phyloP scores from a whole-genome alignment of 2,113 vertebrate species.

The Lepidothrix coronata region DNA sequence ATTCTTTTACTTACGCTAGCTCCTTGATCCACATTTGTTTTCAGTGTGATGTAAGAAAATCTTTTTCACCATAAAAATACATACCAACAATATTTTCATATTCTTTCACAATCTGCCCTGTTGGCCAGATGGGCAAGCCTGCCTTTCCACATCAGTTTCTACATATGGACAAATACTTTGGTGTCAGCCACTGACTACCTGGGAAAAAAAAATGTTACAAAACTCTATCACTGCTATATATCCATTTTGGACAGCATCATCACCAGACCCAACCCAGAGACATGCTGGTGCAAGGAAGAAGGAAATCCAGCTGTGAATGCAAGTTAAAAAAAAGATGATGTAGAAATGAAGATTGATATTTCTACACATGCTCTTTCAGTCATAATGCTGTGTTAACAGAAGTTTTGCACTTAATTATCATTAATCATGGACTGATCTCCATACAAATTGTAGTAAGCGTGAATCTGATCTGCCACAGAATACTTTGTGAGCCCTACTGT shows the following conservation, averaged over 20 bases:
- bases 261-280: neutral
- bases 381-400: neutral
- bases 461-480: neutral
- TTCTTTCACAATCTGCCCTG: neutral
- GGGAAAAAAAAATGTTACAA: neutral
- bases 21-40: neutral
- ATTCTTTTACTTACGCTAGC: neutral
- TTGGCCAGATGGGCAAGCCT: neutral
- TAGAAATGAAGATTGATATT: neutral
- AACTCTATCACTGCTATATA: neutral
- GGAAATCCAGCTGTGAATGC: neutral
- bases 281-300: neutral
- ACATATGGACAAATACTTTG: neutral
- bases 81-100: neutral
- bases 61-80: neutral
- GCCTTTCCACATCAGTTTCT: neutral
- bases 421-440: neutral
- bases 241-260: neutral
- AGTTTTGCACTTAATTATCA: neutral
- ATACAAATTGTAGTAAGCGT: neutral
- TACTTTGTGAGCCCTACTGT: neutral
- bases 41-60: neutral
- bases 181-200: neutral
- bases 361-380: neutral
- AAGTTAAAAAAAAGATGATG: neutral